phyloP scores from a whole-genome alignment of 1,140 invertebrate genomes.

The Drosophila pachea region DNA sequence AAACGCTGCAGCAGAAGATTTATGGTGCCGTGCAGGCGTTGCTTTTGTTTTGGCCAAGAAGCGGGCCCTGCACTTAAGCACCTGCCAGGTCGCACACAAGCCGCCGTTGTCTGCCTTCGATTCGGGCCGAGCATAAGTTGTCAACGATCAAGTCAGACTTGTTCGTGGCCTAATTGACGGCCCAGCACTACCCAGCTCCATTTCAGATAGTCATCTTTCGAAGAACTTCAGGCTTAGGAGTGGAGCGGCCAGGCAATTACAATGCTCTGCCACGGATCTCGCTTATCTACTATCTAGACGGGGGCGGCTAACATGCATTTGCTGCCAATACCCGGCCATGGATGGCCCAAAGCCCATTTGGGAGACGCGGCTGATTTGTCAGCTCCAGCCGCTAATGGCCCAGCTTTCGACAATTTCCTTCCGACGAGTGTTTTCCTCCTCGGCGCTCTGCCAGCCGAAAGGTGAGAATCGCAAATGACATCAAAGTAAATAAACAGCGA shows the following conservation, averaged over 20 bases:
- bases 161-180: background rate
- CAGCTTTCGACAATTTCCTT: slow-evolving; percentile 66
- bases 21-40: slow-evolving; percentile 50
- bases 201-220: slow-evolving; percentile 59
- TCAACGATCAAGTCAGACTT: background rate
- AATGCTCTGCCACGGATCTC: too few relatives aligned
- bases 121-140: slow-evolving; percentile 25
- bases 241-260: background rate
- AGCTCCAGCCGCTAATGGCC: slow-evolving; percentile 59
- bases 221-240: too few relatives aligned
- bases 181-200: slow-evolving; percentile 1
- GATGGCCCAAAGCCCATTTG: slow-evolving; percentile 60
- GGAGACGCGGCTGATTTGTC: slow-evolving; percentile 68
- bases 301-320: slow-evolving; percentile 47
- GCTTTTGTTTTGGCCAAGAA: slow-evolving; percentile 48
- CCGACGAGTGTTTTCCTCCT: slow-evolving; percentile 27
- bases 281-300: slow-evolving; percentile 58
- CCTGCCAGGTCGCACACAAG: slow-evolving; percentile 22
- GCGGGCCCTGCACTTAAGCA: slow-evolving; percentile 20
- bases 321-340: slow-evolving; percentile 27
- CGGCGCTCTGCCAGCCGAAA: slow-evolving; percentile 27
- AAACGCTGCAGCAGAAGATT: slow-evolving; percentile 44
- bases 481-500: slow-evolving; percentile 63
- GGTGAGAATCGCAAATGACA: slow-evolving; percentile 77
- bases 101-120: slow-evolving; percentile 30